Evolutionary conservation across 2,797 vertebrate genomes (phyloP).

Genomic region (Echeneis naucrates): DNA sequence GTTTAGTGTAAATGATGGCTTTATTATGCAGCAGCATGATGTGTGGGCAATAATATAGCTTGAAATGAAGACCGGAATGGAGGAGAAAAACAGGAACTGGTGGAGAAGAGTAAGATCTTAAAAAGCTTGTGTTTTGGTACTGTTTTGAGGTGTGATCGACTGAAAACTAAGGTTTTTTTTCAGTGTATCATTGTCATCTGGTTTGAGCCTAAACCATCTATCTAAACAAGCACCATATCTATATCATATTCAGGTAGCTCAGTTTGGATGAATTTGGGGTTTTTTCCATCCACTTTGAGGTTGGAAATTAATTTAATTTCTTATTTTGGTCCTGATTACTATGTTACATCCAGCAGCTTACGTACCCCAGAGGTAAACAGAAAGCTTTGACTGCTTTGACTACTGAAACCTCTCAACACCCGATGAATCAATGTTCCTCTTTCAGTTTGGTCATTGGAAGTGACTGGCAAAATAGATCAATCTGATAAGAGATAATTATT

Average conservation of each 20-base stretch:
- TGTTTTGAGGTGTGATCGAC: conserved; percentile 27
- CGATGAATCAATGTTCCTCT: neutral
- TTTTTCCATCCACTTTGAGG: neutral
- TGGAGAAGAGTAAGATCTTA: conserved; percentile 9
- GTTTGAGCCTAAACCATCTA: conserved; percentile 14
- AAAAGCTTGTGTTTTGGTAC: conserved; percentile 43
- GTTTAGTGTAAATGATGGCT: conserved; percentile 52
- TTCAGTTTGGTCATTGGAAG: neutral
- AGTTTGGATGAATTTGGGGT: conserved; percentile 14
- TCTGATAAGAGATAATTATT: neutral
- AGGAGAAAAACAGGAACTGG: conserved; percentile 22
- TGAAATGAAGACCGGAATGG: conserved; percentile 67
- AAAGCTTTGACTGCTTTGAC: neutral
- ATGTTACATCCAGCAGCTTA: neutral
- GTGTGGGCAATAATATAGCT: conserved; percentile 56
- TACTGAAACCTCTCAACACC: neutral
- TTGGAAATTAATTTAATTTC: conserved; percentile 15
- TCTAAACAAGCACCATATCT: conserved; percentile 17
- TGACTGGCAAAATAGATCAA: neutral
- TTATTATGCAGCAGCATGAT: conserved; percentile 45
- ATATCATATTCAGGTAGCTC: conserved; percentile 22
- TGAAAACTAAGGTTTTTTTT: conserved; percentile 29
- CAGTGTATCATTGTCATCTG: neutral
- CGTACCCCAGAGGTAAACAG: neutral
- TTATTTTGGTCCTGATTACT: neutral